Evolutionary conservation across 2,888 invertebrate species (phyloP), one percentile per base, ranked within the genome.

Genomic region (Microplitis manilae): DNA sequence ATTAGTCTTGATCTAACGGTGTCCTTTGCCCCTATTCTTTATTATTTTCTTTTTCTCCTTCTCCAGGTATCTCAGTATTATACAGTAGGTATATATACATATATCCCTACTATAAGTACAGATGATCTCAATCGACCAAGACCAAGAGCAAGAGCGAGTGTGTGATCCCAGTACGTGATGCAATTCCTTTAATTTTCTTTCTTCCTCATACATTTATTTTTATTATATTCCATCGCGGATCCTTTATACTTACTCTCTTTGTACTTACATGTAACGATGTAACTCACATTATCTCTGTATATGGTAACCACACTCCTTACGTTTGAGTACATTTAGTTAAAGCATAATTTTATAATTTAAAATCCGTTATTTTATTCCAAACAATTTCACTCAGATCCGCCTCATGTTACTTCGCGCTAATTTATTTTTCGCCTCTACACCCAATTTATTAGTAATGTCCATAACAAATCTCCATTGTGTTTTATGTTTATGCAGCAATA

Each of bases 61-160:
- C 68, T 41, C 1, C 39, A 67, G 39, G 17, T 15, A 68, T 40
- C 40, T 68, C 15, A 41, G 30, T 65, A 64, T 6, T 9, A 65
- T 65, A 62, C n/a, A 65, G 5, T 62, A 65, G 1, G 8, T 65
- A 65, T 7, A 65, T 40, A 15, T 41, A 68, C 50, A 20, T 30
- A 59, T 70, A 50, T 60, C 30, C 30, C 30, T 30, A 30, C 30
- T 30, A 30, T 30, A 30, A 30, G 30, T 59, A 1, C 60, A 13
- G 70, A 70, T 70, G 70, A 70, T 70, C 70, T 70, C 70, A 70
- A 70, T 70, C 59, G 70, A 38, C 59, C 59, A 59, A 30, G 70
- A 70, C 30, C 59, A 59, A 30, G 70, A 70, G 30, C 15, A 62
- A 62, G 62, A 15, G 15, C 8, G 70, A 59, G n/a, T 20, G 70